Evolutionary conservation across 2,888 invertebrate species (phyloP), one percentile per base, ranked within the genome.

Genomic region (Apotomis capreana): DNA sequence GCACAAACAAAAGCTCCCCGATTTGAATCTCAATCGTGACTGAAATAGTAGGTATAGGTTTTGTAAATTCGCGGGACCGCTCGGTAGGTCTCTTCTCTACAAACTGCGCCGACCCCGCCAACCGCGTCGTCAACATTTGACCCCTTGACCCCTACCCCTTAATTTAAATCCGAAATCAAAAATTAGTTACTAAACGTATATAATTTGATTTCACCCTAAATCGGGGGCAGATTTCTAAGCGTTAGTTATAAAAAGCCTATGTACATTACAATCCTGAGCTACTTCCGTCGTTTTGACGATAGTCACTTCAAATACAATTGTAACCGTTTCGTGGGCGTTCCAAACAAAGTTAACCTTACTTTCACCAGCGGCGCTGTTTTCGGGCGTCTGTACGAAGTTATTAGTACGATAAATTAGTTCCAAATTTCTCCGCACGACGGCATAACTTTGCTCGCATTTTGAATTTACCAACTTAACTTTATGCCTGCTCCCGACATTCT

Each of bases 101-200:
- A 26, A 26, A 26, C 26, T 26, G 26, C 26, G 2, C 26, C 26
- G 2, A 26, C 26, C 26, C 26, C 26, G 26, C 26, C 26, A 26
- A 26, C 26, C 26, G 26, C 26, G 26, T 26, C 26, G 26, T 26
- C 26, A n/a, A 15, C 63, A 55, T 15, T 65, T n/a, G 46, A 65
- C 65, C 62, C 55, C n/a, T 4, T 36, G 65, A 65, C 44, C 57
- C 57, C 46, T 10, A 4, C 13, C 40, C 55, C 65, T 46, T 46
- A 4, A 65, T 46, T 46, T 44, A 44, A 37, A 63, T 52, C n/a
- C 13, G 15, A 68, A 59, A 37, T 59, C 49, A 51, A 40, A 68
- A 51, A 68, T 68, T 68, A 68, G 65, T 57, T 65, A 68, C 67
- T 51, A 68, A 68, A 68, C 59, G 67, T 59, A 68, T 68, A 68